Evolutionary conservation across 2,797 vertebrate genomes (phyloP), one percentile per base, ranked within the genome.

Genomic region (Xerus rutilus): DNA sequence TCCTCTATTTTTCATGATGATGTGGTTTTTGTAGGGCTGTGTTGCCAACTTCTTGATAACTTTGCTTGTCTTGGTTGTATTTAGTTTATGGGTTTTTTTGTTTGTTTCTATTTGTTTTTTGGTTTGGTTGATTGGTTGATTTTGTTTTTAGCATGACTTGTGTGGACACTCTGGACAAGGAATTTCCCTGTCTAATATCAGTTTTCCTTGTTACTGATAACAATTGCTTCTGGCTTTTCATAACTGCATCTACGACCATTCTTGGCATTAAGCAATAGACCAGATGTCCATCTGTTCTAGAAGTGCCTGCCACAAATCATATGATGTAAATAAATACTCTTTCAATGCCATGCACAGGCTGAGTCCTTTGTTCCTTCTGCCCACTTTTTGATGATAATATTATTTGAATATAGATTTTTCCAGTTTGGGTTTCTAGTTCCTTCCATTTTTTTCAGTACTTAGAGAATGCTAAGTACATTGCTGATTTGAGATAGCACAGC

Each of bases 271-370:
- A 45, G 73, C 43, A 91, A 21, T 70, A 85, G 35, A 62, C 49
- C 83, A 86, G 20, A 23, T 89, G 39, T 67, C 78, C 82, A 65
- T 90, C 64, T 97, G 64, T 74, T 94, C 30, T 64, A 6, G 82
- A 67, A 52, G 35, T 92, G 49, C 59, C 72, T 74, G 64, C 74
- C 64, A 70, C 47, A 77, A 78, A 64, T 89, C 39, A 65, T 54
- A 52, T 39, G 72, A 62, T 21, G 14, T 52, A 54, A 69, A 83
- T 52, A 47, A 69, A 76, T 65, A 78, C 10, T 35, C 52, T 45
- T 77, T 83, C 70, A 79, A 0, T 12, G 52, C n/a, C 8, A 3
- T 39, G n/a, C 23, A 95, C 39, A 82, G 52, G 76, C 43, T 32
- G 43, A 69, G 13, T 39, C 57, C 91, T 89, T 92, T 92, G 30